Evolutionary conservation across 2,888 invertebrate genomes (phyloP), one percentile per base, ranked within the genome.

Genomic region (Lasiommata megera): DNA sequence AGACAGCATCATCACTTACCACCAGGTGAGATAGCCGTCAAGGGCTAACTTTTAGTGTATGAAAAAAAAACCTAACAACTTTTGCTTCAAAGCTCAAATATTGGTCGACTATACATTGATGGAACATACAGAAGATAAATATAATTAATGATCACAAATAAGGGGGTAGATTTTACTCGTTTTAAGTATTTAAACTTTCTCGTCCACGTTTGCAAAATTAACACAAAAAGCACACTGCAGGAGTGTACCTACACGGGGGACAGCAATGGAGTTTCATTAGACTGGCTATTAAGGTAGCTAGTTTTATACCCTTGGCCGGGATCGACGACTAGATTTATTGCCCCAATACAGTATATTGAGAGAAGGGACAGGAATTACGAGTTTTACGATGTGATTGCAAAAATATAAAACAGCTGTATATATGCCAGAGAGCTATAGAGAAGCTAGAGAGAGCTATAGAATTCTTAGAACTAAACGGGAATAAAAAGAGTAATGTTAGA

Each of bases 311-410:
- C 60, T 62, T 60, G 60, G 56, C 60, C 38, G 69, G 76, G 72
- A 78, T 76, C 75, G 77, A 66, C 70, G 65, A 62, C 68, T 68
- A 70, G 74, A 83, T 83, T 82, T 83, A 83, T 79, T 69, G 76
- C 68, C 61, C 64, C 74, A 74, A 78, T 79, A 79, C 78, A 78
- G 81, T 82, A 71, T 70, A 69, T 65, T 58, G 69, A 63, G 66
- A 62, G 68, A 65, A 67, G 73, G 71, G 70, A 58, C 57, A 57
- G 46, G 51, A 58, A 28, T 62, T 52, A 52, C 70, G 70, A 76
- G 77, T 74, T 73, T 71, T 67, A 60, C 73, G 72, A 74, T 71
- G 74, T 74, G 79, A 71, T 67, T 48, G 56, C 59, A 43, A 43
- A 52, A 44, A 48, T 60, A 65, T 62, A 62, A 54, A 40, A 40